A percentile compares a stretch with the other conserved stretches of the same genome.
phyloP scores from a whole-genome alignment of 1,140 invertebrate genomes.

The Leptinotarsa lineolata region DNA sequence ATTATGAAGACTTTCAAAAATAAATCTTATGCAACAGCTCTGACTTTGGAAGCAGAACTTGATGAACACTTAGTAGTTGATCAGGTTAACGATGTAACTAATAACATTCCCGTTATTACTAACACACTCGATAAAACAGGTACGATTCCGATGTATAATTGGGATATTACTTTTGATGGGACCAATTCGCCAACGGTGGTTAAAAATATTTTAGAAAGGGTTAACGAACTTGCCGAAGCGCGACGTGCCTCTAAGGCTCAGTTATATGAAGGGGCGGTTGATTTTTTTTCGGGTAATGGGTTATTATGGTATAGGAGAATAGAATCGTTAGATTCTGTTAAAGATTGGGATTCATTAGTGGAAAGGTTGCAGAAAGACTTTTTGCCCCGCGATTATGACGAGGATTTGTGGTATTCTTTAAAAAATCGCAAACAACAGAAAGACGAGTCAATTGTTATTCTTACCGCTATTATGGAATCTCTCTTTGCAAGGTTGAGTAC shows the following conservation, averaged over 20 bases:
- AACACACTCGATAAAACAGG: too few species aligned
- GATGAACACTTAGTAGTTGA: neutral
- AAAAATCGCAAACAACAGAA: constrained; percentile 45
- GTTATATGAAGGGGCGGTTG: constrained; percentile 17
- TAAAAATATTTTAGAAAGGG: constrained; percentile 22
- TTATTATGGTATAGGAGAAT: constrained; percentile 30
- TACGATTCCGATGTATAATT: constrained; percentile 6
- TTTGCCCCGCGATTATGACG: constrained; percentile 43
- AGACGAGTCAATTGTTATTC: constrained; percentile 44
- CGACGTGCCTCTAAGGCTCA: constrained; percentile 4
- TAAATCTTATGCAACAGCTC: constrained; percentile 11
- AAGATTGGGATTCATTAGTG: constrained; percentile 41
- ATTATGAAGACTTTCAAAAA: neutral
- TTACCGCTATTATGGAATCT: constrained; percentile 44
- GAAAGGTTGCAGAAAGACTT: constrained; percentile 44
- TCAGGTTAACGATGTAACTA: too few species aligned
- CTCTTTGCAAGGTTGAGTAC: constrained; percentile 38
- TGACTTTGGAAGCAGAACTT: constrained; percentile 2
- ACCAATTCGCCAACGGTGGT: neutral
- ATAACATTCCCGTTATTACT: too few species aligned
- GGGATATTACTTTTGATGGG: constrained; percentile 14
- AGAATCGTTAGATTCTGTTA: constrained; percentile 19
- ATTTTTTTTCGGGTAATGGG: constrained; percentile 22
- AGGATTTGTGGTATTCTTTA: constrained; percentile 43
- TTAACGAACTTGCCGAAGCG: constrained; percentile 2